Evolutionary conservation across 2,113 vertebrate genomes (phyloP).

Genomic region (Pycnonotus jocosus): DNA sequence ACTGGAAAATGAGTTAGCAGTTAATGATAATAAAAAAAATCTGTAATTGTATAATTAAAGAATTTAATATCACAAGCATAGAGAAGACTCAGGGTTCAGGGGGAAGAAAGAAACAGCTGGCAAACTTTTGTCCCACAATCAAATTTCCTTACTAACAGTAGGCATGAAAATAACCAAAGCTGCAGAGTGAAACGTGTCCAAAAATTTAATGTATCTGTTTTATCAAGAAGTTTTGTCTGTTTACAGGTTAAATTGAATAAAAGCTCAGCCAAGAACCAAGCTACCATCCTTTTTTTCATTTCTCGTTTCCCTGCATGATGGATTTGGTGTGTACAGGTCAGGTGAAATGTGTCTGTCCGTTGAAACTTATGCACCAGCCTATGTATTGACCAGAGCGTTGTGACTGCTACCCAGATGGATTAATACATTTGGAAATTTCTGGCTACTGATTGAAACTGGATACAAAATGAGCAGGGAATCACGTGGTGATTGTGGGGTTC

Average conservation of each 20-base stretch:
- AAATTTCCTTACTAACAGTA: not conserved
- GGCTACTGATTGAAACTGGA: not conserved
- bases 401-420: not conserved
- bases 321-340: not conserved
- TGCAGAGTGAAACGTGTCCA: not conserved
- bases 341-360: not conserved
- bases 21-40: not conserved
- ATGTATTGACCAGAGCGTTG: fast-evolving
- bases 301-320: not conserved
- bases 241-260: not conserved
- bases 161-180: not conserved
- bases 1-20: not conserved
- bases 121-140: not conserved
- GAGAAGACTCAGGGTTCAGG: not conserved
- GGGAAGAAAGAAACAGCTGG: not conserved
- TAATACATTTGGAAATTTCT: not conserved
- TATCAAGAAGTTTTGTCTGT: not conserved
- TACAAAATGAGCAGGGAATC: not conserved
- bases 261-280: not conserved
- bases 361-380: not conserved
- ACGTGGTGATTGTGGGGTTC: fast-evolving
- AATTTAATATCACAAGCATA: not conserved
- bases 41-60: not conserved
- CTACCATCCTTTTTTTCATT: not conserved
- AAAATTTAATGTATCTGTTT: not conserved